Evolutionary conservation across 2,888 invertebrate genomes (phyloP).

Genomic region (Ceriagrion tenellum): DNA sequence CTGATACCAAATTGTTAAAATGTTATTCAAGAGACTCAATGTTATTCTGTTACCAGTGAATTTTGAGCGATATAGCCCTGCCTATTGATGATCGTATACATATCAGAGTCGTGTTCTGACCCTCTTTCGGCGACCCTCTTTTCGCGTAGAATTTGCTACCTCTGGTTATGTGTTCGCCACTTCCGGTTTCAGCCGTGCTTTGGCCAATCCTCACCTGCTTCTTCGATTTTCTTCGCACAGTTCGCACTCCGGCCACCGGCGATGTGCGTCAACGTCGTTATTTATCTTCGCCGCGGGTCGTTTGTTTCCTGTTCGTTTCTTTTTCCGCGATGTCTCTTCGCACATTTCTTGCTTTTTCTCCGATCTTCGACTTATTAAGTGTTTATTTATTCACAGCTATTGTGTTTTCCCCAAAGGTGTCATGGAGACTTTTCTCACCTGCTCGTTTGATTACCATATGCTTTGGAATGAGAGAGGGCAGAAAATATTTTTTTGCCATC

Average conservation of each 20-base stretch:
- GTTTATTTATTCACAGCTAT: conserved; percentile 25
- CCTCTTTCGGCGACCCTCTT: not conserved
- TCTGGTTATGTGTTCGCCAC: not conserved
- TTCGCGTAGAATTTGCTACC: not conserved
- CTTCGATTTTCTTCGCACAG: not conserved
- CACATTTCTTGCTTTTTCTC: not conserved
- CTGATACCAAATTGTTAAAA: too few relatives aligned
- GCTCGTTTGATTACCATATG: not conserved
- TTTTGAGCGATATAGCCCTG: too few relatives aligned
- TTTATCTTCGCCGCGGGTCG: not conserved
- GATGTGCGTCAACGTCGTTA: not conserved
- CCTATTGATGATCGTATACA: too few relatives aligned
- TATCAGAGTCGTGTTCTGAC: not conserved
- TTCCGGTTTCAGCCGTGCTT: not conserved
- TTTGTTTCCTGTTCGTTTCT: not conserved
- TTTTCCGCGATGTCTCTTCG: not conserved
- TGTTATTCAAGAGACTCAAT: too few relatives aligned
- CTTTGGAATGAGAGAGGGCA: not conserved
- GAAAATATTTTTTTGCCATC: not conserved
- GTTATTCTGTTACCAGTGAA: too few relatives aligned
- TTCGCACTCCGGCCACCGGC: not conserved
- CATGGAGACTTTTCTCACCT: not conserved
- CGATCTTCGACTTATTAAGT: not conserved
- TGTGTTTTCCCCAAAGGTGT: not conserved
- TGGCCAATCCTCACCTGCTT: not conserved